phyloP scores from a whole-genome alignment of 1,140 invertebrate species.

The Proctacanthus coquilletti region DNA sequence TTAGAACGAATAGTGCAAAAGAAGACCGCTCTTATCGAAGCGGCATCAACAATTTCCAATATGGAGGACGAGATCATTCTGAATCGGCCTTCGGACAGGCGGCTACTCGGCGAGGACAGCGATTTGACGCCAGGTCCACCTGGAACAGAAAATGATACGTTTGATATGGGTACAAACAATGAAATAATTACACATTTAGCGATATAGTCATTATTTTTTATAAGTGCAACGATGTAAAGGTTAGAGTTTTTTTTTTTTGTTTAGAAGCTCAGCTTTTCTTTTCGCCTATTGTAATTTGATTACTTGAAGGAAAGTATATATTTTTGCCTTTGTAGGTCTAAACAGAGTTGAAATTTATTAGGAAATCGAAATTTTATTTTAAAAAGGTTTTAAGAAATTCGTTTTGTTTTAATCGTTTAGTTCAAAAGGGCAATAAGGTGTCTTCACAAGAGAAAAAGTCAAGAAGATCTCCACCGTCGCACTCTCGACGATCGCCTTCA shows the following conservation, averaged over 20 bases:
- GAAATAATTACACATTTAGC: background rate
- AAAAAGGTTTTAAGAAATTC: too few relatives aligned
- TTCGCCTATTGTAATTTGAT: too few relatives aligned
- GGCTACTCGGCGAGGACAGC: slow-evolving; percentile 9
- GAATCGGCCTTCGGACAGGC: slow-evolving; percentile 14
- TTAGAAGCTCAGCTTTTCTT: slow-evolving; percentile 1
- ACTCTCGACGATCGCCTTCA: background rate
- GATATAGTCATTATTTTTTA: background rate
- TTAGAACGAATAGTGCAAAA: too few relatives aligned
- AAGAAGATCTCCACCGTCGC: too few relatives aligned
- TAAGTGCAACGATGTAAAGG: background rate
- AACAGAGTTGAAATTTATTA: background rate
- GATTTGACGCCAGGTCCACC: slow-evolving; percentile 19
- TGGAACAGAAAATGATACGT: slow-evolving; percentile 20
- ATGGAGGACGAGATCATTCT: slow-evolving; percentile 20
- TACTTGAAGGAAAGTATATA: too few relatives aligned
- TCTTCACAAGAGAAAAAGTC: too few relatives aligned
- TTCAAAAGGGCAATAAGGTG: too few relatives aligned
- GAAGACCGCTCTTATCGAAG: too few relatives aligned
- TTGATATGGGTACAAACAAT: slow-evolving; percentile 8
- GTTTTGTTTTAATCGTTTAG: too few relatives aligned
- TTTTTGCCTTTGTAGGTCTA: too few relatives aligned
- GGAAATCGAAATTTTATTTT: too few relatives aligned
- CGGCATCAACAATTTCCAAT: too few relatives aligned
- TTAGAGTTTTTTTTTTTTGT: background rate